A percentile compares a stretch with the other conserved stretches of the same genome.
These are phyloP conservation scores for Nebria salina DNA, from an alignment of 2,888 invertebrate species.

Conservation along the genomic window DNA sequence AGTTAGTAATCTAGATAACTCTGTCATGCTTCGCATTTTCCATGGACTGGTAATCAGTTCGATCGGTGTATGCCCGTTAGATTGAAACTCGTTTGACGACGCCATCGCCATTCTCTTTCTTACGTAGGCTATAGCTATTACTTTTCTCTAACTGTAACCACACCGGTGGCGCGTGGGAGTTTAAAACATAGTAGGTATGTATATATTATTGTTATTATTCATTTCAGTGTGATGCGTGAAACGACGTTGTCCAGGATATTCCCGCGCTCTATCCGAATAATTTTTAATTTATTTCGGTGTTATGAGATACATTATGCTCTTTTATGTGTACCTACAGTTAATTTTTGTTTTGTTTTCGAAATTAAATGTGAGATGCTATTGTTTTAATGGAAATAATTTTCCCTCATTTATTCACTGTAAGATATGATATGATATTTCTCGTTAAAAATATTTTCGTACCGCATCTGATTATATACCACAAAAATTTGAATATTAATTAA, in stretches of 20 bases:
- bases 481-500: background rate
- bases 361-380: background rate
- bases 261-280: constrained; percentile 1
- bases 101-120: background rate
- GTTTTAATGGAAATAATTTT: background rate
- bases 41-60: background rate
- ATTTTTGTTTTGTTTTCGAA: background rate
- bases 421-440: background rate
- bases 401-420: background rate
- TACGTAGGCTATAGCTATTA: background rate
- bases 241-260: background rate
- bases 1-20: background rate
- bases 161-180: background rate
- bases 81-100: background rate
- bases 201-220: background rate
- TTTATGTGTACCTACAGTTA: background rate
- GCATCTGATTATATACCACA: background rate
- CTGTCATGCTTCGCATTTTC: background rate
- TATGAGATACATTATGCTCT: background rate
- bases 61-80: background rate
- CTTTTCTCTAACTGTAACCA: background rate
- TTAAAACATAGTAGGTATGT: background rate
- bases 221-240: background rate
- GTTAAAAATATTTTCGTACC: background rate
- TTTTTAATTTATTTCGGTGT: background rate